phyloP scores from a whole-genome alignment of 2,888 invertebrate species.

The Dynastes maya region DNA sequence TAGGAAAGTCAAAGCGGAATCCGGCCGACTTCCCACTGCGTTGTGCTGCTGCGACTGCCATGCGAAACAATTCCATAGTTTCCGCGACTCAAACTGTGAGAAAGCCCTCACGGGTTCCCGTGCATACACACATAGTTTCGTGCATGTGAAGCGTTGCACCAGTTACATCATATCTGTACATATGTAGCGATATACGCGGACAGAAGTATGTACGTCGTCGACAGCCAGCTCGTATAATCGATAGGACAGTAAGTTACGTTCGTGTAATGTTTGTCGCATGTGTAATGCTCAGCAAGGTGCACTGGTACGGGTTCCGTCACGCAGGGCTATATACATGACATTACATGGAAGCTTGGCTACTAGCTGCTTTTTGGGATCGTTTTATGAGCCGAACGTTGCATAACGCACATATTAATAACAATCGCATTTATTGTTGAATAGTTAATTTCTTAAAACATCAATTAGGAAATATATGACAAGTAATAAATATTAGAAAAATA shows the following conservation, averaged over 20 bases:
- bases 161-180: slow-evolving; percentile 24
- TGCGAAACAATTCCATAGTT: slow-evolving; percentile 32
- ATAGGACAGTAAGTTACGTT: slow-evolving; percentile 25
- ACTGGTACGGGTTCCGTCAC: slow-evolving; percentile 6
- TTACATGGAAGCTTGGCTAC: slow-evolving; percentile 23
- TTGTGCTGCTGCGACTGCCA: slow-evolving; percentile 23
- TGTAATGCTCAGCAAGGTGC: slow-evolving; percentile 38
- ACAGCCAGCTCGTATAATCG: slow-evolving; percentile 7
- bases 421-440: no score
- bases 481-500: no score
- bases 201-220: slow-evolving; percentile 14
- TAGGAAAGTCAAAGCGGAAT: slow-evolving; percentile 1
- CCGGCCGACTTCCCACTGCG: slow-evolving; percentile 15
- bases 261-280: slow-evolving; percentile 29
- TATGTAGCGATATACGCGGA: slow-evolving; percentile 8
- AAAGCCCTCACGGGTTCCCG: slow-evolving; percentile 18
- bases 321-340: slow-evolving; percentile 2
- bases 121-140: slow-evolving; percentile 13
- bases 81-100: slow-evolving; percentile 18
- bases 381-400: background rate
- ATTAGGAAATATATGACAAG: no score
- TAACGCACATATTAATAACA: no score
- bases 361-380: background rate
- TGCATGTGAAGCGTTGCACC: background rate
- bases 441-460: no score